phyloP scores from a whole-genome alignment of 1,140 invertebrate genomes.

The Atopsyche davidsoni region DNA sequence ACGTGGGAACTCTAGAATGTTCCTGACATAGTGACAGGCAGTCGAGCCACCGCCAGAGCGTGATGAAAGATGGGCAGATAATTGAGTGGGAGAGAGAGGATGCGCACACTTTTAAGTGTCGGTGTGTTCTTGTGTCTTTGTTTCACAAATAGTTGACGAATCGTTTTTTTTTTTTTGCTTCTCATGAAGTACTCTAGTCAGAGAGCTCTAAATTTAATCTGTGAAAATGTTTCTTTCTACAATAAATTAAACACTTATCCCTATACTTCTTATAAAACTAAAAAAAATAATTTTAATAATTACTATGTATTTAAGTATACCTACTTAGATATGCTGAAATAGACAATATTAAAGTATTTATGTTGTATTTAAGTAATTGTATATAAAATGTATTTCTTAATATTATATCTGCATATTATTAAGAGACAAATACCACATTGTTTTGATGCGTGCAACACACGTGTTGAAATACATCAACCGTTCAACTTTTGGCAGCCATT shows the following conservation, averaged over 20 bases:
- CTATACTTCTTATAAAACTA: background rate
- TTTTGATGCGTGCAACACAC: constrained; percentile 12
- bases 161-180: background rate
- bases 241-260: constrained; percentile 1
- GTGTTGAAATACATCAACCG: no score
- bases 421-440: background rate
- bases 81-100: constrained; percentile 27
- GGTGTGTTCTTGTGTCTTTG: constrained; percentile 1
- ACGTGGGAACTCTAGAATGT: constrained; percentile 13
- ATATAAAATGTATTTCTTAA: background rate
- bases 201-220: background rate
- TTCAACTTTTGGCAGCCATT: no score
- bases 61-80: constrained; percentile 24
- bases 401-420: background rate
- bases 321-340: background rate
- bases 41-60: constrained; percentile 17
- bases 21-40: constrained; percentile 19
- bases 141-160: no score
- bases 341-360: no score
- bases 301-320: background rate
- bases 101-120: constrained; percentile 10
- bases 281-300: background rate
- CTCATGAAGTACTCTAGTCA: no score
- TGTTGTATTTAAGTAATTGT: no score
- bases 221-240: constrained; percentile 1